These are phyloP conservation scores for Rhynchomys soricoides DNA, from an alignment of 2,113 vertebrate species.

Conservation along the genomic window DNA sequence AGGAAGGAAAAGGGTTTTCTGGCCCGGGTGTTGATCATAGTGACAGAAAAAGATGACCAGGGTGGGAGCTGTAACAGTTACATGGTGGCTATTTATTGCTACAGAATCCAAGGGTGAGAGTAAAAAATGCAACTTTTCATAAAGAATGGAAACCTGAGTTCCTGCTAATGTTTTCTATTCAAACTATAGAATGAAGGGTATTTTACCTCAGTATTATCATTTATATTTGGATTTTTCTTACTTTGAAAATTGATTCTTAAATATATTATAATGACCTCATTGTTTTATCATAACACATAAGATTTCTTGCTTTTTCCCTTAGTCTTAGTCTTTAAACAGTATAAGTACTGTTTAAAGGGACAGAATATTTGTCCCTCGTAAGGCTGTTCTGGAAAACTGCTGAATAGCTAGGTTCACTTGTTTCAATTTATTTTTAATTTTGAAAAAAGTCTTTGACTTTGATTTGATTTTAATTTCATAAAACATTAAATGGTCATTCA, in stretches of 20 bases:
- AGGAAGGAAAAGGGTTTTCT: background rate
- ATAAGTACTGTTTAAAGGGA: constrained; percentile 16
- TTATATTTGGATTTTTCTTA: background rate
- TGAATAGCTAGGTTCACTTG: background rate
- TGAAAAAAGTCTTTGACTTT: background rate
- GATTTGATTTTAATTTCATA: constrained; percentile 41
- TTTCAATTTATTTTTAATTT: constrained; percentile 44
- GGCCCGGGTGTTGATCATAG: background rate
- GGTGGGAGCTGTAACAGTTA: background rate
- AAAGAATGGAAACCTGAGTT: background rate
- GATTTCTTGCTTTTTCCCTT: background rate
- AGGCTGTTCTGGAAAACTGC: background rate
- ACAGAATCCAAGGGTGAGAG: background rate
- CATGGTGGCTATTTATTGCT: background rate
- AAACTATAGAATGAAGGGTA: background rate
- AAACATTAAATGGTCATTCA: background rate
- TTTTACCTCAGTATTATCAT: background rate
- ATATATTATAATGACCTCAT: background rate
- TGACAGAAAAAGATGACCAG: background rate
- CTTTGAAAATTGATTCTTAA: background rate
- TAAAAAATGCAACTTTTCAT: background rate
- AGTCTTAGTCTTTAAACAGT: background rate
- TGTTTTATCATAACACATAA: background rate
- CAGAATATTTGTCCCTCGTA: background rate
- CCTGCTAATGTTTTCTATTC: background rate